Base-by-base conservation (phyloP, 1,140 invertebrate genomes). In the Meloidogyne floridensis region DNA sequence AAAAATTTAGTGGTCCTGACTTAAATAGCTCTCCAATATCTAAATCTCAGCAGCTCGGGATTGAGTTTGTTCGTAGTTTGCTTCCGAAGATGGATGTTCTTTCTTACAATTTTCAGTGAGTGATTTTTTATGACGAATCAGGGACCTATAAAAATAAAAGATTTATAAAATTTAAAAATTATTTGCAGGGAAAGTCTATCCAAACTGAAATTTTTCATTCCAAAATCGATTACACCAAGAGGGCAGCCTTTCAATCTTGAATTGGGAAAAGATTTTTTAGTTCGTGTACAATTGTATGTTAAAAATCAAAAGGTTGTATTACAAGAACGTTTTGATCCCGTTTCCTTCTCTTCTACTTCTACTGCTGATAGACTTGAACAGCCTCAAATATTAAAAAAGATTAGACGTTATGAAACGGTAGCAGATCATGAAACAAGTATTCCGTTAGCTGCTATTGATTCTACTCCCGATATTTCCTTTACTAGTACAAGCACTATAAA, bases 161-260 rank as follows among this genome's bases (percentile, higher is more conserved):
- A 32, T 32, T 32, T 32, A 32, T 32, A 1, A 32, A 2, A 32
- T 32, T 32, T 1, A 32, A 32, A 73, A 71, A 82, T 82, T 51
- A 32, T 59, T 77, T 83, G 32, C 47, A 83, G 82, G 43, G 81
- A 83, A n/a, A 69, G 82, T 20, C 82, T 84, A n/a, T 84, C 81
- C n/a, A 83, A 83, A 20, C 59, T 83, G 9, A 59, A 85, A 77
- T 83, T 83, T 47, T 83, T 83, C 69, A 84, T 83, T 59, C 81
- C 82, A 51, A 83, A 83, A 80, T 42, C 42, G 0, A 72, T 70
- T 4, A 83, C 82, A 8, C 83, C 82, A 7, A 83, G 83, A 56
- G 82, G 82, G 2, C 71, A 82, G 32, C 82, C 82, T 51, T 83
- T 83, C 72, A 72, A 51, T 59, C 72, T 83, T 7, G 56, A 83